Conservation (phyloP, 1,140 invertebrate species). For the Chionoecetes opilio region DNA sequence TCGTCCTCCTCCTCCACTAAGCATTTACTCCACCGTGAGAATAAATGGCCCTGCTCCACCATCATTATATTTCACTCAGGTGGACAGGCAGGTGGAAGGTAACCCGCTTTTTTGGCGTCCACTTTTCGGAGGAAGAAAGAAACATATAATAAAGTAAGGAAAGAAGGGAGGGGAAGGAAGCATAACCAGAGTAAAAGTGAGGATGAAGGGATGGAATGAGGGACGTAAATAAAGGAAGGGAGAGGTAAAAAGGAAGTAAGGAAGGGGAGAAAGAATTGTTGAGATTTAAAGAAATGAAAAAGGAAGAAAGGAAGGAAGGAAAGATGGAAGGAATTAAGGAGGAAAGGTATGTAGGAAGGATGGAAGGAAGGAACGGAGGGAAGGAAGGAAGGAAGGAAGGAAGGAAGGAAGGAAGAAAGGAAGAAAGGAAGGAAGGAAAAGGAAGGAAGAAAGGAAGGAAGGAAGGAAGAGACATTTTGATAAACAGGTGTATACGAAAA, state of each 20-base stretch:
- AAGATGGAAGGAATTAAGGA: background rate
- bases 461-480: background rate
- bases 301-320: background rate
- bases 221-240: too few relatives aligned
- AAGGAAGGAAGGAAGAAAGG: background rate
- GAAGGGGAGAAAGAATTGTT: too few relatives aligned
- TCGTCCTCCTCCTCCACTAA: background rate
- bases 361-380: background rate
- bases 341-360: background rate
- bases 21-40: background rate
- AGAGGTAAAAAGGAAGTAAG: too few relatives aligned
- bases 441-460: background rate
- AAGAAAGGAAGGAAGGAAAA: background rate
- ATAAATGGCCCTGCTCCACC: too few relatives aligned
- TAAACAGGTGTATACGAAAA: background rate
- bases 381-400: background rate
- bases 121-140: background rate
- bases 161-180: background rate
- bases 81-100: too few relatives aligned
- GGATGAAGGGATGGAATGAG: too few relatives aligned
- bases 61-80: too few relatives aligned
- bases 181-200: background rate
- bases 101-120: too few relatives aligned
- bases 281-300: too few relatives aligned
- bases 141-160: background rate